Evolutionary conservation across 2,888 invertebrate species (phyloP), one percentile per base, ranked within the genome.

Genomic region (Unio delphinus): DNA sequence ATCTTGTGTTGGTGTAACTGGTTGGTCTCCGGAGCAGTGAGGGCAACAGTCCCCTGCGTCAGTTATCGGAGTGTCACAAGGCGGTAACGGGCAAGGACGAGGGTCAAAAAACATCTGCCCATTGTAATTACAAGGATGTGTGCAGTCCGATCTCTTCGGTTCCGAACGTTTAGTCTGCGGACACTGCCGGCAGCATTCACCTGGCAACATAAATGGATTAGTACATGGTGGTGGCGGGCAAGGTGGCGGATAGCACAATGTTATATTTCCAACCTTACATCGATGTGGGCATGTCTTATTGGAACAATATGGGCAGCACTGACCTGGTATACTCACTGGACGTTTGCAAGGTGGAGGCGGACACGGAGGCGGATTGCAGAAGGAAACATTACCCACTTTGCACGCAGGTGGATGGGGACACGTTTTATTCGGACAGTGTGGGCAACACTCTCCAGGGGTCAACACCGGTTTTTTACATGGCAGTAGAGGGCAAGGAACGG

Each of bases 271-370:
- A 18, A 70, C 55, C 18, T 61, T 73, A 55, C 74, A 74, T 4
- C 61, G 64, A 54, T 65, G 59, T 64, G 74, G 74, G 45, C 74
- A 74, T 45, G 57, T 60, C 17, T 54, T 45, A 20, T 23, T 45
- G 0, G 73, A 70, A 23, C 73, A 73, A 64, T 73, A 68, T 45
- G 66, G 60, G 56, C 74, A 74, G 59, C 74, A 74, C 55, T 70
- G 70, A 3, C 74, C 74, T 4, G 62, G 63, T 4, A 66, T 68
- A n/a, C 23, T 55, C 55, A 68, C 74, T 4, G 70, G 68, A n/a
- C 58, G 11, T n/a, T 63, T 59, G 66, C 74, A 74, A 15, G 58
- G 65, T 17, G 68, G 65, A 7, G 61, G 58, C 26, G 74, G 74
- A 59, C 74, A 74, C 4, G 74, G 74, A 54, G 69, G 68, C 55